Percentiles rank a stretch among this genome's conserved stretches.
phyloP scores from a whole-genome alignment of 2,113 vertebrate genomes.

The Struthidea cinerea region DNA sequence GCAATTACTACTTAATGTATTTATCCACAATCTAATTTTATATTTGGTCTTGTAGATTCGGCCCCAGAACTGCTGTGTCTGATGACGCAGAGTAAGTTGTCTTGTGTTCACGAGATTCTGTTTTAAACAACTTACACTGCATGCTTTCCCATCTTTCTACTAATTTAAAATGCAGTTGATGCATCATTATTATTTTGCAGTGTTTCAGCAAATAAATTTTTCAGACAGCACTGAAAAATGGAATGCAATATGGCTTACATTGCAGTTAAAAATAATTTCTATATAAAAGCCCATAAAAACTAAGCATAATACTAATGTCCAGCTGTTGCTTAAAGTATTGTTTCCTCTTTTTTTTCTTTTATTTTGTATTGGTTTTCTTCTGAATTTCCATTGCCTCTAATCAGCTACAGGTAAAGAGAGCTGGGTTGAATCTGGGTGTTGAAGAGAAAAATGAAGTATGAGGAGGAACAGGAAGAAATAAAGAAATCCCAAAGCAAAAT shows the following conservation, averaged over 20 bases:
- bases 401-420: not conserved
- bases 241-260: slow-evolving; percentile 47
- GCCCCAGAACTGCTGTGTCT: slow-evolving; percentile 88
- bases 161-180: slow-evolving; percentile 66
- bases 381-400: slow-evolving; percentile 13
- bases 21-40: slow-evolving; percentile 70
- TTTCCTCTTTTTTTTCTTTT: not conserved
- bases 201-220: slow-evolving; percentile 40
- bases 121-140: slow-evolving; percentile 70
- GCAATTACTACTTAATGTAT: not conserved
- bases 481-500: not conserved
- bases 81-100: slow-evolving; percentile 94
- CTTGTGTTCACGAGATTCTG: slow-evolving; percentile 59
- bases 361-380: not conserved
- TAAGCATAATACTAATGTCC: slow-evolving; percentile 46
- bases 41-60: slow-evolving; percentile 88
- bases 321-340: slow-evolving; percentile 51
- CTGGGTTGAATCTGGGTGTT: not conserved
- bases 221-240: slow-evolving; percentile 57
- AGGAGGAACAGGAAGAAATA: not conserved
- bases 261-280: slow-evolving; percentile 38
- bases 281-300: not conserved
- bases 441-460: not conserved
- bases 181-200: slow-evolving; percentile 34
- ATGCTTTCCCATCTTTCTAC: slow-evolving; percentile 69